Evolutionary conservation across 2,797 vertebrate genomes (phyloP).

Genomic region (Australoheros facetus): DNA sequence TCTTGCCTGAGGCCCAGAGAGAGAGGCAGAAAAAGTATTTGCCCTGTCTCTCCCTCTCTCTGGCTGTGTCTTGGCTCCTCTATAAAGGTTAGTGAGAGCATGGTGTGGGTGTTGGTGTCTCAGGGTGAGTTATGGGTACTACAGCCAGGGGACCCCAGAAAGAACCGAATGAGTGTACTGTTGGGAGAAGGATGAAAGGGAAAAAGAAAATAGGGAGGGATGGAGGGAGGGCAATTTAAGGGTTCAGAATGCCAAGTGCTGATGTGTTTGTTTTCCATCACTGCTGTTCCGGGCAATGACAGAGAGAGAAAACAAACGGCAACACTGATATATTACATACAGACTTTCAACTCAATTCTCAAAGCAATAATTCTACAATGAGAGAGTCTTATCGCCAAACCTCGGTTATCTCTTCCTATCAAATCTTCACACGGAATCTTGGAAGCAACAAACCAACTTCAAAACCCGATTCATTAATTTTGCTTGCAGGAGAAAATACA

Average conservation of each 20-base stretch:
- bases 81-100: constrained; percentile 81
- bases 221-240: constrained; percentile 77
- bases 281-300: constrained; percentile 82
- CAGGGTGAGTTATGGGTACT: constrained; percentile 84
- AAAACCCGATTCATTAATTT: constrained; percentile 30
- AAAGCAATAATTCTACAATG: constrained; percentile 67
- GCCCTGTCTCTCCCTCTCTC: constrained; percentile 71
- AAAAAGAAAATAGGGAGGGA: constrained; percentile 63
- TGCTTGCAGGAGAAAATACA: constrained; percentile 25
- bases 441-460: constrained; percentile 7
- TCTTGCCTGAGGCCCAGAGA: constrained; percentile 64
- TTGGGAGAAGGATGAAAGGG: constrained; percentile 82
- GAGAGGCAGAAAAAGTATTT: constrained; percentile 71
- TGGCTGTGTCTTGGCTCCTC: constrained; percentile 75
- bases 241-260: constrained; percentile 85
- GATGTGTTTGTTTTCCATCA: constrained; percentile 86
- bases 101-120: constrained; percentile 82
- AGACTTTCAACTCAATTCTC: constrained; percentile 73
- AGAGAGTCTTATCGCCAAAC: constrained; percentile 67
- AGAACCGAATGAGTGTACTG: constrained; percentile 76
- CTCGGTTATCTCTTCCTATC: constrained; percentile 60
- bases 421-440: constrained; percentile 42
- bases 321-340: constrained; percentile 80
- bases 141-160: constrained; percentile 81
- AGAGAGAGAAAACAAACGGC: constrained; percentile 77